Conservation (phyloP, 2,113 vertebrate genomes). For the Pteronura brasiliensis region DNA sequence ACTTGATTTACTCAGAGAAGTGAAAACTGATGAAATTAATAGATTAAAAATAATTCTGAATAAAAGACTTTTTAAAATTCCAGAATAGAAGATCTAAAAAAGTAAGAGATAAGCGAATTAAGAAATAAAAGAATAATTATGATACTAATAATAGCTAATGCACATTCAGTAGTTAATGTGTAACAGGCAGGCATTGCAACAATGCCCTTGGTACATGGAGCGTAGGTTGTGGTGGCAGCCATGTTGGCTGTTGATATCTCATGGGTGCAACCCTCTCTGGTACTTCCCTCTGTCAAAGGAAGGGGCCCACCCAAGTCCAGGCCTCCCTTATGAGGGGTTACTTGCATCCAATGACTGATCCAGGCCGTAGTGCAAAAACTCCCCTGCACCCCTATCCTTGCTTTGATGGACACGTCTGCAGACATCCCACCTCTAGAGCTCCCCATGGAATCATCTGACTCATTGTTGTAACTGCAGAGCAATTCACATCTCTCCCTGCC, state of each 20-base stretch:
- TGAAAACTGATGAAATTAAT: neutral
- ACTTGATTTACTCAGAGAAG: neutral
- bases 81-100: neutral
- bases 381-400: neutral
- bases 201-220: neutral
- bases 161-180: neutral
- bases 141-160: neutral
- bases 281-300: neutral
- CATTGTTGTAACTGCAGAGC: neutral
- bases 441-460: neutral
- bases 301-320: neutral
- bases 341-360: neutral
- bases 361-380: neutral
- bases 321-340: neutral
- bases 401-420: neutral
- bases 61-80: neutral
- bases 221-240: neutral
- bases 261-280: neutral
- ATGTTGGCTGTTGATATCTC: neutral
- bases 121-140: neutral
- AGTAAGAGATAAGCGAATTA: neutral
- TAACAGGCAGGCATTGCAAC: neutral
- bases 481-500: neutral
- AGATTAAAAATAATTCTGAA: neutral
- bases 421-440: neutral